A percentile compares a stretch with the other conserved stretches of the same genome.
Conservation (phyloP, 2,888 invertebrate species). For the Pachliopta kotzebuea region DNA sequence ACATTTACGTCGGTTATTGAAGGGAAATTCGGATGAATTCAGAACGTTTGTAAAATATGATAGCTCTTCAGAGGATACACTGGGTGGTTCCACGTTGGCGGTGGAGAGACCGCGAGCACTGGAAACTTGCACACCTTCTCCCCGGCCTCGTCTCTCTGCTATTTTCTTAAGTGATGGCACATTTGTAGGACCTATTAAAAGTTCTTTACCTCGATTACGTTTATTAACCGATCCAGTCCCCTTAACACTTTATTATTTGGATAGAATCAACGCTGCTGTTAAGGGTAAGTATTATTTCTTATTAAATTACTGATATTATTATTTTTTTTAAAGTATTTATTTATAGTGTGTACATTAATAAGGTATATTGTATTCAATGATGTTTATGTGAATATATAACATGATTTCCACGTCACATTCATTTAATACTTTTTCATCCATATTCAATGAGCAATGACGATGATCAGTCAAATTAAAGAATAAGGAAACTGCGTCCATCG, state of each 20-base stretch:
- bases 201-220: constrained; percentile 55
- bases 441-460: neutral
- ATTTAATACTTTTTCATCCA: too few species aligned
- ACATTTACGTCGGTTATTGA: constrained; percentile 69
- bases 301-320: too few species aligned
- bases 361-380: too few species aligned
- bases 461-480: constrained; percentile 1
- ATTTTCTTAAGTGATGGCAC: constrained; percentile 69
- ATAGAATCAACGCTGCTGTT: constrained; percentile 76
- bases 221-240: constrained; percentile 75
- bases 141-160: constrained; percentile 70
- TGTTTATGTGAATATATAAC: neutral
- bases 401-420: too few species aligned
- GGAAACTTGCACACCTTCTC: constrained; percentile 67
- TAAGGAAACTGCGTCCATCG: neutral
- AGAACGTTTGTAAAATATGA: constrained; percentile 60
- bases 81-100: constrained; percentile 65
- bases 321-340: too few species aligned
- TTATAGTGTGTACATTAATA: too few species aligned
- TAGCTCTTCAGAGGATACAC: constrained; percentile 50
- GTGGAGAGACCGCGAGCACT: constrained; percentile 59
- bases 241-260: constrained; percentile 75
- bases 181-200: constrained; percentile 48
- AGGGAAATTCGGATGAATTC: constrained; percentile 67
- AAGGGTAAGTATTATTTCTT: constrained; percentile 62